Percentiles rank a stretch among this genome's conserved stretches.
These are phyloP conservation scores for Synanthedon vespiformis DNA, from an alignment of 2,888 invertebrate genomes.

Conservation along the genomic window DNA sequence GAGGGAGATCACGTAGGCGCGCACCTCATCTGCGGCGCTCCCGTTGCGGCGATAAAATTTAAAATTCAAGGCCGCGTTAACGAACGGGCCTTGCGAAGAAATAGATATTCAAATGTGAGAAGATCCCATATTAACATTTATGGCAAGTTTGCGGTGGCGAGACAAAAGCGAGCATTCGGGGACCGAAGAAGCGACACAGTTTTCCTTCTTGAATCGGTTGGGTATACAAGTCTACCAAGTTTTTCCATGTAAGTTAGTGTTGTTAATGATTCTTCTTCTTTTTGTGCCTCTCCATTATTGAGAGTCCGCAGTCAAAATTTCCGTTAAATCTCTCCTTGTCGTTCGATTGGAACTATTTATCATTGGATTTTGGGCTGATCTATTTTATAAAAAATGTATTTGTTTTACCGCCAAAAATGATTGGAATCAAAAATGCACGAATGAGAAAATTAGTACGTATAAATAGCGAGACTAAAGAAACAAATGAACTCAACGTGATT, in stretches of 20 bases:
- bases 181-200: slow-evolving; percentile 28
- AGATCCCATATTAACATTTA: slow-evolving; percentile 72
- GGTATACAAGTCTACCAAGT: background rate
- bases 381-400: too few relatives aligned
- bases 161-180: slow-evolving; percentile 48
- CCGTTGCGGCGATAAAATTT: slow-evolving; percentile 66
- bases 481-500: too few relatives aligned
- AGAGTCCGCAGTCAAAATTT: too few relatives aligned
- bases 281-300: background rate
- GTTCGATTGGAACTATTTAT: too few relatives aligned
- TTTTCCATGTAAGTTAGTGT: too few relatives aligned
- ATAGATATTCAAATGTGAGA: slow-evolving; percentile 71
- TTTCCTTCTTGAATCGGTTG: background rate
- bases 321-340: too few relatives aligned
- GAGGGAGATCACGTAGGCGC: slow-evolving; percentile 63
- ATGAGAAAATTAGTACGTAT: too few relatives aligned
- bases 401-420: too few relatives aligned
- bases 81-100: slow-evolving; percentile 70
- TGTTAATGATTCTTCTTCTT: too few relatives aligned
- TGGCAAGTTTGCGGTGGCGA: slow-evolving; percentile 69
- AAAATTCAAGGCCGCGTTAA: slow-evolving; percentile 72
- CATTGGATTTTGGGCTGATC: too few relatives aligned
- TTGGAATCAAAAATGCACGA: too few relatives aligned
- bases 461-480: too few relatives aligned
- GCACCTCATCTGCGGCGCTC: slow-evolving; percentile 64